Conservation (phyloP, 2,113 vertebrate species). For the Megatriorchis doriae region DNA sequence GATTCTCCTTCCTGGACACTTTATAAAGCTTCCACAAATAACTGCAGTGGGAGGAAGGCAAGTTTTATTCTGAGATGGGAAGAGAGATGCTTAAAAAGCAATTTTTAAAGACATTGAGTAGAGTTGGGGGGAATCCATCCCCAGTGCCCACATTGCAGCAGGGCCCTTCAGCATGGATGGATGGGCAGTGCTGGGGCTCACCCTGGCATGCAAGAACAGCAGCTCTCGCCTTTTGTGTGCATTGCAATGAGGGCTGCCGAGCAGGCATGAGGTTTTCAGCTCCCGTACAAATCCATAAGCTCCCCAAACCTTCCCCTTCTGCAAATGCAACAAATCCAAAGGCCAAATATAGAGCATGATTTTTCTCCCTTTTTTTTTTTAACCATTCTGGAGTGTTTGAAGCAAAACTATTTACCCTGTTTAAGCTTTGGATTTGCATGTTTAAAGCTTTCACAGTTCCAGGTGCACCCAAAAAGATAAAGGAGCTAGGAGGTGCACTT, state of each 20-base stretch:
- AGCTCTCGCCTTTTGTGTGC: neutral
- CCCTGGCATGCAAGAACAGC: rapidly evolving
- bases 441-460: slow-evolving; percentile 67
- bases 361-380: neutral
- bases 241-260: neutral
- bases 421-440: slow-evolving; percentile 74
- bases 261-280: neutral
- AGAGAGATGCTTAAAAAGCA: neutral
- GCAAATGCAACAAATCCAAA: slow-evolving; percentile 3
- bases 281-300: neutral
- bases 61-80: neutral
- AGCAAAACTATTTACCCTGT: slow-evolving; percentile 43
- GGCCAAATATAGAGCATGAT: slow-evolving; percentile 19
- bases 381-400: slow-evolving; percentile 6
- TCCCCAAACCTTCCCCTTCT: neutral
- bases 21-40: neutral
- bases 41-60: neutral
- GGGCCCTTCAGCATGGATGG: neutral
- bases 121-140: neutral
- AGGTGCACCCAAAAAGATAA: slow-evolving; percentile 78
- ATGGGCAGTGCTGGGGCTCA: neutral
- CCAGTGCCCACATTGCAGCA: neutral
- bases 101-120: neutral
- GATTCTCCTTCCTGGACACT: neutral
- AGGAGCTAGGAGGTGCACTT: slow-evolving; percentile 28